phyloP scores from a whole-genome alignment of 2,113 vertebrate species.

The Podarcis cretensis region DNA sequence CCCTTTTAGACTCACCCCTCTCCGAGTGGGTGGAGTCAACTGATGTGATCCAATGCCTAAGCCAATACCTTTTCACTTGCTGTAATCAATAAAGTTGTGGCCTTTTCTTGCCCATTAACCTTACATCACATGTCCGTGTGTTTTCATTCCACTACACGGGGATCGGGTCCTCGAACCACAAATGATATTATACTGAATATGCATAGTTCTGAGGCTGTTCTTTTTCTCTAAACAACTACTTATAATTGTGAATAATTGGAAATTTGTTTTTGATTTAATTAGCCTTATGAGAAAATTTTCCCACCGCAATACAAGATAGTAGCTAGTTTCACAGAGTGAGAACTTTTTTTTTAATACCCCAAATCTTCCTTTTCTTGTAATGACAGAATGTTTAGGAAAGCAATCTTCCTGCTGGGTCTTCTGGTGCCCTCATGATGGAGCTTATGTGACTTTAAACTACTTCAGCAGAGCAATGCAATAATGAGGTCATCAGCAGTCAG shows the following conservation, averaged over 20 bases:
- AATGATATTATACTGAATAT: not conserved
- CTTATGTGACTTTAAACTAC: constrained; percentile 29
- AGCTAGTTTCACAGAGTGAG: not conserved
- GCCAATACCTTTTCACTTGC: no score
- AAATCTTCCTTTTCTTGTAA: not conserved
- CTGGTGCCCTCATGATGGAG: constrained; percentile 30
- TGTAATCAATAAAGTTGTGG: no score
- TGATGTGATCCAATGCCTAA: no score
- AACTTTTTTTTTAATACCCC: not conserved
- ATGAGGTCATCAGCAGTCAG: constrained; percentile 22
- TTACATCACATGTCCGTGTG: no score
- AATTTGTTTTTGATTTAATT: not conserved
- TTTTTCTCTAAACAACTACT: not conserved
- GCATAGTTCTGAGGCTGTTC: not conserved
- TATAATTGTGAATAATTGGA: not conserved
- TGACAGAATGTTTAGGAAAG: constrained; percentile 15
- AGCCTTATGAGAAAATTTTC: not conserved
- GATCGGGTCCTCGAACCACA: no score
- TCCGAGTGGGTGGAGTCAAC: no score
- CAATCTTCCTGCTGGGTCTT: constrained; percentile 32
- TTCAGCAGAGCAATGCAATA: constrained; percentile 32
- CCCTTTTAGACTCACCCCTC: no score
- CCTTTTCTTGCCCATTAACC: no score
- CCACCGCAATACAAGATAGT: not conserved
- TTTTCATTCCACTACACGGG: no score